A percentile compares a stretch with the other conserved stretches of the same genome.
These are phyloP conservation scores for Leptopilina drosophilae DNA, from an alignment of 2,888 invertebrate genomes.

Conservation along the genomic window DNA sequence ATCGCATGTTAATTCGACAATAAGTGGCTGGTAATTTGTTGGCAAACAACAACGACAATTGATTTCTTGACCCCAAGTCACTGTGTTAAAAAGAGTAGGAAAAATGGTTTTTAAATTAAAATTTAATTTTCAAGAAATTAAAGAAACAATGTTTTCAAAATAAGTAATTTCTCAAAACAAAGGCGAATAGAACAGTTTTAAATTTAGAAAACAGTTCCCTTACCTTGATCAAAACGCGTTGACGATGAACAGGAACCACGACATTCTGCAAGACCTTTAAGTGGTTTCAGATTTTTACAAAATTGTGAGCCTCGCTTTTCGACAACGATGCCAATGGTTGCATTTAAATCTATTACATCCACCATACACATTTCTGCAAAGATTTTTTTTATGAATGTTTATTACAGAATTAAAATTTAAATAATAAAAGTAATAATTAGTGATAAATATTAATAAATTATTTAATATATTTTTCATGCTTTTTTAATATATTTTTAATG, in stretches of 20 bases:
- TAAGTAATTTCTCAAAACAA: neutral
- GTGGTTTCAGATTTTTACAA: conserved; percentile 82
- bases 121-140: neutral
- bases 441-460: too few species aligned
- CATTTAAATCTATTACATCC: conserved; percentile 77
- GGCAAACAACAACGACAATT: conserved; percentile 72
- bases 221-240: conserved; percentile 82
- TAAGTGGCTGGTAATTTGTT: conserved; percentile 69
- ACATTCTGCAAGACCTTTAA: conserved; percentile 84
- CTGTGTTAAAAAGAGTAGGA: conserved; percentile 57
- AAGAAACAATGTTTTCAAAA: neutral
- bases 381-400: neutral
- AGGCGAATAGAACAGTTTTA: too few species aligned
- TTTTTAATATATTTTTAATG: too few species aligned
- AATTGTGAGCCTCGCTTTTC: conserved; percentile 78
- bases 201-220: too few species aligned
- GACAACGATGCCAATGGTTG: conserved; percentile 81
- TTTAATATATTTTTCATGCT: too few species aligned
- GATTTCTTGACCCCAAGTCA: conserved; percentile 63
- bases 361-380: conserved; percentile 77
- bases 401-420: neutral
- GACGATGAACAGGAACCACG: conserved; percentile 84
- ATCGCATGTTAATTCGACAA: conserved; percentile 77
- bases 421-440: neutral
- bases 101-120: neutral